A percentile compares a stretch with the other conserved stretches of the same genome.
Evolutionary conservation across 2,113 vertebrate species (phyloP).

Genomic region (Chlorodrepanis virens): DNA sequence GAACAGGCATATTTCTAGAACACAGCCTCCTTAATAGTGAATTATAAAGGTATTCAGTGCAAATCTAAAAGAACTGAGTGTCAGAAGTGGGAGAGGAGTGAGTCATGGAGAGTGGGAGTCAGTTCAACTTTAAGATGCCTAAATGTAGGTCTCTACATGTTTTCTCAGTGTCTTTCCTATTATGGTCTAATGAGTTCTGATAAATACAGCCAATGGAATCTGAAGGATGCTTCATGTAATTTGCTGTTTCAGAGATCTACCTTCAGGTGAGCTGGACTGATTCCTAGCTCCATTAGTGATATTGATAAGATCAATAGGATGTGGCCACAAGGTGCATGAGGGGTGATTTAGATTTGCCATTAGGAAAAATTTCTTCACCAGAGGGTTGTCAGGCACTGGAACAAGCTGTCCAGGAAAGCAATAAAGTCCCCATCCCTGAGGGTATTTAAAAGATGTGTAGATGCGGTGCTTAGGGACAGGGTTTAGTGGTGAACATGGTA

Average conservation of each 20-base stretch:
- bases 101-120: slow-evolving; percentile 36
- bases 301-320: not conserved
- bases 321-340: not conserved
- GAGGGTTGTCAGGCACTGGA: not conserved
- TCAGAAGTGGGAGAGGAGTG: slow-evolving; percentile 1
- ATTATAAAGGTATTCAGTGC: not conserved
- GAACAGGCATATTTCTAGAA: not conserved
- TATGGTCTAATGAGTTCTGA: slow-evolving; percentile 7
- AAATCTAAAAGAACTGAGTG: not conserved
- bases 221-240: not conserved
- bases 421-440: not conserved
- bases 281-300: not conserved
- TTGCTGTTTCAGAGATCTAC: not conserved
- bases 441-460: not conserved
- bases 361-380: not conserved
- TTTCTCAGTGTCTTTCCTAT: not conserved
- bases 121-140: not conserved
- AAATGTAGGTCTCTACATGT: not conserved
- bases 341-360: not conserved
- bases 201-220: not conserved
- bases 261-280: not conserved
- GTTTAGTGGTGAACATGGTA: not conserved
- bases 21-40: not conserved
- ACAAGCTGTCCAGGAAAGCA: not conserved
- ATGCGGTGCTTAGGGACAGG: not conserved